Evolutionary conservation across 64 coral and sea anemone genomes (phyloP).

Genomic region (Hydrozoanthus tunicans): DNA sequence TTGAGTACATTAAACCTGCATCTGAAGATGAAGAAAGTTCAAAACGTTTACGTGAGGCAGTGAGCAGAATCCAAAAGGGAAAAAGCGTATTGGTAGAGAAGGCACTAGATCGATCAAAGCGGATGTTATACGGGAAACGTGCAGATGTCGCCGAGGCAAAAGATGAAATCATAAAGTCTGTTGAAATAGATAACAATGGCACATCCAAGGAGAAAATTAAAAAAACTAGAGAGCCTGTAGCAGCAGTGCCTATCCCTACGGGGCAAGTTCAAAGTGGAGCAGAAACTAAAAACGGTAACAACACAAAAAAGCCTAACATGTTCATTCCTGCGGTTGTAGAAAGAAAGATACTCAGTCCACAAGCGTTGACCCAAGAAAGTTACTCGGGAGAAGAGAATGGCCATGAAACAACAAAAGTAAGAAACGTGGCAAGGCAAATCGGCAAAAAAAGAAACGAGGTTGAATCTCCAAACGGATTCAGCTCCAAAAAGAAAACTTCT

Average conservation of each 20-base stretch:
- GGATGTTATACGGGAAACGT: conserved; percentile 26
- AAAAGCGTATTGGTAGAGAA: conserved; percentile 29
- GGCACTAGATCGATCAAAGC: conserved; percentile 9
- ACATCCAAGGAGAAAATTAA: background rate
- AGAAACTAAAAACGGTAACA: background rate
- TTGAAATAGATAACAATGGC: background rate
- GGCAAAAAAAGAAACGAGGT: background rate
- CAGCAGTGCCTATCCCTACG: background rate
- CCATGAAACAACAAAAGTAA: background rate
- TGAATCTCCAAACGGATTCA: background rate
- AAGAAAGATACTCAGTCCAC: background rate
- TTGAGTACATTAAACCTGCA: background rate
- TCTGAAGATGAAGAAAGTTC: background rate
- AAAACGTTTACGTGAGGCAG: background rate
- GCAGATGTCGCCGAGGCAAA: background rate
- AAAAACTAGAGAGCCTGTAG: background rate
- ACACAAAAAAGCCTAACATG: background rate
- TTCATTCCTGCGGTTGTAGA: background rate
- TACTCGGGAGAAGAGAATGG: background rate
- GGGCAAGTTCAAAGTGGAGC: background rate
- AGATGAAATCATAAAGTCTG: conserved; percentile 5
- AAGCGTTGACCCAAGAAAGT: background rate
- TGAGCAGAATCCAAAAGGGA: conserved; percentile 20
- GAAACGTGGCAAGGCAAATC: background rate
- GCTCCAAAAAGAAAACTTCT: background rate